Evolutionary conservation across 1,140 invertebrate genomes (phyloP).

Genomic region (Augochlora pura): DNA sequence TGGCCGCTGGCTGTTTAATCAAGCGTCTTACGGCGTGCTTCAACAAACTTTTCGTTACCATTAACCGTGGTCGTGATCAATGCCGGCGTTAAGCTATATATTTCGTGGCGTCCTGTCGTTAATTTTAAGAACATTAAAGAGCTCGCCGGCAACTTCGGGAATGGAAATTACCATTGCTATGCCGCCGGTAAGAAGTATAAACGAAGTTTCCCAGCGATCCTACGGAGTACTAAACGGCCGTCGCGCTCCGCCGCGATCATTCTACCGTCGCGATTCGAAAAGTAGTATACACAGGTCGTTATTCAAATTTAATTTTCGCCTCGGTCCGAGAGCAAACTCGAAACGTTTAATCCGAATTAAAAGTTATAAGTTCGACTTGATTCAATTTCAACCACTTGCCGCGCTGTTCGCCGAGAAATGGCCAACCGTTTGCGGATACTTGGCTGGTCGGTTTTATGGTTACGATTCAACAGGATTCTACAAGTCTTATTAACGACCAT

Average conservation of each 20-base stretch:
- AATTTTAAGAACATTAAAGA: slow-evolving; percentile 25
- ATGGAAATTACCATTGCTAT: slow-evolving; percentile 5
- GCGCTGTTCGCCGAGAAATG: background rate
- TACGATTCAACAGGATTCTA: background rate
- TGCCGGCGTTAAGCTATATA: slow-evolving; percentile 26
- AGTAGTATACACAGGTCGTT: background rate
- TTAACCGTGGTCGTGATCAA: slow-evolving; percentile 41
- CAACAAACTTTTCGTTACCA: slow-evolving; percentile 51
- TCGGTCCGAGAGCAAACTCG: background rate
- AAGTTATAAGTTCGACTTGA: background rate
- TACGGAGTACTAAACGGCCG: background rate
- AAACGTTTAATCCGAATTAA: background rate
- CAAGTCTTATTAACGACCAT: background rate
- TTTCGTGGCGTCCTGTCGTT: slow-evolving; percentile 21
- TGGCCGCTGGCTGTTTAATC: slow-evolving; percentile 52
- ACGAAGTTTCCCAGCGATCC: background rate
- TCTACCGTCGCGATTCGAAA: background rate
- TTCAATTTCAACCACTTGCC: background rate
- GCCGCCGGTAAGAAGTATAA: slow-evolving; percentile 8
- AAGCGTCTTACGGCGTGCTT: slow-evolving; percentile 57
- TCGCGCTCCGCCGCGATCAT: background rate
- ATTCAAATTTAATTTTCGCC: slow-evolving; percentile 11
- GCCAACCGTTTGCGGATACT: slow-evolving; percentile 13
- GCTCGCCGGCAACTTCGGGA: slow-evolving; percentile 1
- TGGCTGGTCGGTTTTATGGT: background rate